These are phyloP conservation scores for Drosophila ercepeae DNA, from an alignment of 1,140 invertebrate genomes.

Conservation along the genomic window DNA sequence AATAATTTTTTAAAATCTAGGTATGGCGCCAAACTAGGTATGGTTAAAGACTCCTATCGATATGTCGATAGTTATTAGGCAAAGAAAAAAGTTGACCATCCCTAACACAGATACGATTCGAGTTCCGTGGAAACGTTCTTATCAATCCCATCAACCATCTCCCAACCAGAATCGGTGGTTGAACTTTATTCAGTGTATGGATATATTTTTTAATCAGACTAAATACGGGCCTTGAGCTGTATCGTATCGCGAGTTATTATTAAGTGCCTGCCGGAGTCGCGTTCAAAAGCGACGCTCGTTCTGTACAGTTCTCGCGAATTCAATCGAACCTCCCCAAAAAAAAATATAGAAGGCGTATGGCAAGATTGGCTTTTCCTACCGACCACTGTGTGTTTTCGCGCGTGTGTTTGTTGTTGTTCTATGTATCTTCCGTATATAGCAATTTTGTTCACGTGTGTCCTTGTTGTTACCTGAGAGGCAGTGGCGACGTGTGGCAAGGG, in stretches of 20 bases:
- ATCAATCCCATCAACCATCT: not conserved
- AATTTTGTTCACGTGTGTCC: not conserved
- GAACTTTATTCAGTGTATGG: no score
- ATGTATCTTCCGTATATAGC: not conserved
- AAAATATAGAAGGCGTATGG: not conserved
- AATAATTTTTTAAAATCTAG: no score
- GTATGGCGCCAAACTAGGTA: no score
- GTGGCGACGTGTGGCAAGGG: not conserved
- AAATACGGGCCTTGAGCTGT: not conserved
- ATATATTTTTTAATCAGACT: not conserved
- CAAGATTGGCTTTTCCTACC: not conserved
- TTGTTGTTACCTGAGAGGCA: not conserved
- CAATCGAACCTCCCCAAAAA: not conserved
- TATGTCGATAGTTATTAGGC: not conserved
- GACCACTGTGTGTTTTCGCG: not conserved
- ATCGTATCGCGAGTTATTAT: not conserved
- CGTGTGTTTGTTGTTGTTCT: not conserved
- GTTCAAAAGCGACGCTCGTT: not conserved
- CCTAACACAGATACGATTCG: not conserved
- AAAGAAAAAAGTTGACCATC: not conserved
- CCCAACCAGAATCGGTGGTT: not conserved
- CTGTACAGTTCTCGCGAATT: not conserved
- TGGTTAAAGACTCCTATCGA: not conserved
- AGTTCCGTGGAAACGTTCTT: not conserved
- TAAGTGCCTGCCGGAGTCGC: not conserved